Conservation (phyloP, 2,888 invertebrate species). For the Gastrophysa polygoni region DNA sequence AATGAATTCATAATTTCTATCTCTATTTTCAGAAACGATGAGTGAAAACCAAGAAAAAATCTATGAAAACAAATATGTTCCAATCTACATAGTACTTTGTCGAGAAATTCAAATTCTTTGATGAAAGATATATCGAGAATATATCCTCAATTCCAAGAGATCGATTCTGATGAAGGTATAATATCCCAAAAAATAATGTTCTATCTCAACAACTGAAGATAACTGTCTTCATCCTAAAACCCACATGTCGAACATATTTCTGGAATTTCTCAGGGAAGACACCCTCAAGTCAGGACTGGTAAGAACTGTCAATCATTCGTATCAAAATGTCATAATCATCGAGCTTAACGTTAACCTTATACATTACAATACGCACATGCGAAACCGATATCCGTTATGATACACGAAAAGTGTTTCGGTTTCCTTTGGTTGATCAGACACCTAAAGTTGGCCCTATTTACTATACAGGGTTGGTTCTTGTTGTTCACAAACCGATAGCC, state of each 20-base stretch:
- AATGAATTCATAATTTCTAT: no score
- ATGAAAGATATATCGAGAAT: no score
- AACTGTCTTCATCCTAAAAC: background rate
- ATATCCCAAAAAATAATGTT: no score
- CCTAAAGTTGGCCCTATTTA: background rate
- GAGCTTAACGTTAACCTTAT: constrained; percentile 28
- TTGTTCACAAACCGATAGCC: no score
- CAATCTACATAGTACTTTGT: no score
- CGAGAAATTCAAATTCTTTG: no score
- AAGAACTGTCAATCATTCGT: constrained; percentile 41
- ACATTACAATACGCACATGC: constrained; percentile 1
- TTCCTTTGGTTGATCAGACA: background rate
- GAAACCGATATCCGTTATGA: constrained; percentile 6
- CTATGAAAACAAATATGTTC: no score
- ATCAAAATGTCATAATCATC: constrained; percentile 41
- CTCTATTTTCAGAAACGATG: no score
- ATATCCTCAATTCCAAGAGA: no score
- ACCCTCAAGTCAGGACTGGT: constrained; percentile 3
- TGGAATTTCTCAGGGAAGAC: constrained; percentile 18
- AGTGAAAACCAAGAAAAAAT: no score
- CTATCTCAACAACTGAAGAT: no score
- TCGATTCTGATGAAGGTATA: no score
- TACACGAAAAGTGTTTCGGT: constrained; percentile 10
- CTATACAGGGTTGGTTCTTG: background rate
- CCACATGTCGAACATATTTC: constrained; percentile 7